Base-by-base conservation (phyloP, 1,140 invertebrate genomes). In the Pseudoatta argentina region DNA sequence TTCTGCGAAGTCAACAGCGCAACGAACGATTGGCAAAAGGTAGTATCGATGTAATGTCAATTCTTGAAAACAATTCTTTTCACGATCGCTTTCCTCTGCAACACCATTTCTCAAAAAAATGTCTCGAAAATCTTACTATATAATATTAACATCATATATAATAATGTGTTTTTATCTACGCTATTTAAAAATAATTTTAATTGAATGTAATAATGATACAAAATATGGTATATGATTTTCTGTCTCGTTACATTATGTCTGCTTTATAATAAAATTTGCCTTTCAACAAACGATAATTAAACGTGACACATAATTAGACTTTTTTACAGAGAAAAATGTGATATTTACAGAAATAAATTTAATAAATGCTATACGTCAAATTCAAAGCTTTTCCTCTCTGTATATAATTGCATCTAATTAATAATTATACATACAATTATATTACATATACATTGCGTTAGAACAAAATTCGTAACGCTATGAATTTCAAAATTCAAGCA, bases 11-110 rank as follows among this genome's bases (percentile, higher is more conserved):
- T 18, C 55, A 75, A 73, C 73, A 14, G 55, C 0, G 39, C 18
- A 83, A 82, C 18, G 18, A 67, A 71, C 51, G 21, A 81, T 12
- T 57, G 34, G 6, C 16, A 72, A 82, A 39, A 67, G 1, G 8
- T 53, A 5, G 16, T 78, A 67, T 34, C 77, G 12, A 69, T 67
- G 2, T 39, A 24, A 34, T 34, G 44, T 79, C 14, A 2, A 44
- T 24, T n/a, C n/a, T 82, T 73, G 14, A 61, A 59, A 61, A 48
- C 4, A 83, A 73, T 73, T 73, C n/a, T 75, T 75, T 75, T 59
- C 18, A n/a, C 6, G 39, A 30, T 3, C 7, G 48, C 5, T 61
- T 34, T 55, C 27, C 10, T 71, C 14, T 27, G 39, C 12, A 21
- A 48, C 14, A 14, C 16, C 61, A 44, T n/a, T 82, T 30, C n/a